Conservation (phyloP, 64 coral and sea anemone species). For the Anthopleura sola region DNA sequence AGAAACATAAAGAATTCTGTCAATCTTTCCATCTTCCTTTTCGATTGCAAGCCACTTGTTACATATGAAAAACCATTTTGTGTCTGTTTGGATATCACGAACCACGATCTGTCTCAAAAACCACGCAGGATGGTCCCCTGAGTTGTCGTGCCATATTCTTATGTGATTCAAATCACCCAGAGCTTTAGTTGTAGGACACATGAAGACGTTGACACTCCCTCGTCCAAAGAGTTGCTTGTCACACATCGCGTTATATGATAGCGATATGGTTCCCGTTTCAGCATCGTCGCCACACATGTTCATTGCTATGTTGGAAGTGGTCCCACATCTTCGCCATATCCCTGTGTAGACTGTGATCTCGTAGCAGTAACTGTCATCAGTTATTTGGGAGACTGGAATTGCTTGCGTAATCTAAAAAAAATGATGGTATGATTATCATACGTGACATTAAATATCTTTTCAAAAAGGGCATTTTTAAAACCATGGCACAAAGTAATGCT, state of each 20-base stretch:
- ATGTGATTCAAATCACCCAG: constrained; percentile 53
- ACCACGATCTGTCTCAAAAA: constrained; percentile 64
- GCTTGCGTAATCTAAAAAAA: constrained; percentile 49
- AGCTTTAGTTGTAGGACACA: constrained; percentile 18
- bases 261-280: constrained; percentile 60
- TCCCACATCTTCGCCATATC: constrained; percentile 82
- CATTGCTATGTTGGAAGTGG: constrained; percentile 79
- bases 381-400: constrained; percentile 1
- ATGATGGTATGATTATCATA: neutral
- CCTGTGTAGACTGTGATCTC: constrained; percentile 79
- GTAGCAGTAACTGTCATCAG: constrained; percentile 36
- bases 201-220: constrained; percentile 65
- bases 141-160: constrained; percentile 78
- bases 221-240: constrained; percentile 79
- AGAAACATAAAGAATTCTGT: constrained; percentile 60
- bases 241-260: constrained; percentile 72
- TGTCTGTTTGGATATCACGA: constrained; percentile 52
- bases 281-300: constrained; percentile 56
- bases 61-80: constrained; percentile 68
- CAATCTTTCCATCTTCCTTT: constrained; percentile 79
- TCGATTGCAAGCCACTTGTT: constrained; percentile 91
- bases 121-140: constrained; percentile 78
- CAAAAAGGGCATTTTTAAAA: too few species aligned
- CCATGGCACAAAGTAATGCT: too few species aligned
- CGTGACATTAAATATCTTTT: too few species aligned